Evolutionary conservation across 2,113 vertebrate species (phyloP), one percentile per base, ranked within the genome.

Genomic region (Phaethon lepturus): DNA sequence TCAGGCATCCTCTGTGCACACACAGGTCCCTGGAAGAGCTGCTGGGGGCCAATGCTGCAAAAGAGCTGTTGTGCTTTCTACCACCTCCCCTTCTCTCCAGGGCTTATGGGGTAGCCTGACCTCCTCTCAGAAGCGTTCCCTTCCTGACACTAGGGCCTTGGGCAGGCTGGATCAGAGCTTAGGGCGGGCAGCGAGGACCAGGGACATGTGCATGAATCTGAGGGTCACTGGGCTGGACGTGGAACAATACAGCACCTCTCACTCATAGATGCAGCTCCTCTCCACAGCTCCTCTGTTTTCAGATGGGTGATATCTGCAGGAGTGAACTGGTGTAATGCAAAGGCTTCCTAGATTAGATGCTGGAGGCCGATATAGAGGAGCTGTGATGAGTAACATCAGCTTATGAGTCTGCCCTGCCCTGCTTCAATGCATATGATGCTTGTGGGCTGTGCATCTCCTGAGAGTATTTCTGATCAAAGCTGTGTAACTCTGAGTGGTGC

Each of bases 101-200:
- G 33, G 42, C 14, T 64, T 20, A 7, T 3, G 12, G 52, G 35
- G 33, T 33, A 75, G 29, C 35, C 40, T 42, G 62, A 55, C 7
- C 10, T 69, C 22, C 40, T 25, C 55, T 45, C 3, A 2, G 25
- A 20, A 9, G 35, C 72, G 53, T 13, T 94, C 35, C 33, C 44
- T 47, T 64, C 24, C 42, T 76, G 35, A 44, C 5, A 9, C 6
- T 11, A 49, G 31, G 22, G 22, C 88, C 53, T 16, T 33, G 42
- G 49, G 50, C 59, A 44, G 17, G 52, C 42, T 79, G 33, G 62
- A 44, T 6, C 0, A 0, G 40, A 76, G 44, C 40, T 52, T 33
- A 59, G 60, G 22, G 44, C 26, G 44, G 60, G 60, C 44, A 47
- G 53, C 1, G 6, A 78, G 44, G 52, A 40, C 11, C 66, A 78